Base-by-base conservation (phyloP, 2,113 vertebrate species). In the Mohoua ochrocephala region DNA sequence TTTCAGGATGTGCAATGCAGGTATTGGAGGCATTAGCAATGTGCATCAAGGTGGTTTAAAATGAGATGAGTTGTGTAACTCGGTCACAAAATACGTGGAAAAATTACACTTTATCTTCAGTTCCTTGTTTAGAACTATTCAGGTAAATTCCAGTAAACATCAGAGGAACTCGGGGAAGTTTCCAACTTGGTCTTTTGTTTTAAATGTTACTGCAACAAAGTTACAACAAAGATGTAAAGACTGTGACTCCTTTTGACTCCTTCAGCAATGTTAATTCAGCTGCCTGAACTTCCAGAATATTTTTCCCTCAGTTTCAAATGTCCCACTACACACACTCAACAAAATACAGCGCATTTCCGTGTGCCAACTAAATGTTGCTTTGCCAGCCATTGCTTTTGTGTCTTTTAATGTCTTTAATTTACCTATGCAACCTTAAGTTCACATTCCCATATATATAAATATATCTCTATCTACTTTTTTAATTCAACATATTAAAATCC, bases 401-500 rank as follows among this genome's bases (percentile, higher is more conserved):
- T 65, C 59, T 96, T 81, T 28, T 92, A 92, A 89, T 57, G 70
- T 18, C 41, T 94, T 89, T 89, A 91, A 95, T 93, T 94, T 97
- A 92, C 91, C 89, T 95, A 64, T 82, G 53, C 87, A 91, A 91
- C 74, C 65, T 94, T 87, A 96, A 95, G 89, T 95, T 96, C 79
- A 75, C 78, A 86, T 84, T 96, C 94, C 65, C 89, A 91, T 94
- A 95, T 84, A 74, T 90, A 33, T 61, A n/a, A 81, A 65, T 81
- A 73, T 37, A 78, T 78, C 41, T 79, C 56, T 70, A 17, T 68
- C 7, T 79, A 6, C 60, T 71, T 89, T 65, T 93, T 91, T 84
- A 93, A 95, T 94, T 80, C 79, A 92, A 91, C 68, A 47, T 95
- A 95, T 95, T 95, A 96, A 96, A 96, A 97, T 73, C 56, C 56